phyloP scores from a whole-genome alignment of 2,797 vertebrate genomes.

The Fistularia commersonii region DNA sequence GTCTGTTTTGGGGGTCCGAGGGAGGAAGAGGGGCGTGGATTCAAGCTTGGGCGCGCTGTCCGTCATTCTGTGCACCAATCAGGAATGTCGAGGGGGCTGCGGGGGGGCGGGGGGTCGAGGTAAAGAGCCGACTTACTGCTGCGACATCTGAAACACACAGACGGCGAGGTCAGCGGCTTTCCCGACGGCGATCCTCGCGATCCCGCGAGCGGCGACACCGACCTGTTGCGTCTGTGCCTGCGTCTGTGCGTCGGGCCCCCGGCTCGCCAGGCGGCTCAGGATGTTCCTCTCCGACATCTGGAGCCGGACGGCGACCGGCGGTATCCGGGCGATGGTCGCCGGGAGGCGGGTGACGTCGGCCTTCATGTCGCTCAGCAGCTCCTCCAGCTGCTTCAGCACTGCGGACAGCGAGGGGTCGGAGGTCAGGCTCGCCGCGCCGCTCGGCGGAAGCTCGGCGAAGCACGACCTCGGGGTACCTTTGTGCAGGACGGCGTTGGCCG shows the following conservation, averaged over 20 bases:
- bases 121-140: conserved; percentile 71
- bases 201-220: background rate
- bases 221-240: conserved; percentile 47
- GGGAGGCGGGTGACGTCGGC: conserved; percentile 95
- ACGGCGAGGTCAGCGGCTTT: background rate
- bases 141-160: conserved; percentile 61
- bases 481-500: conserved; percentile 96
- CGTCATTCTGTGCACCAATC: conserved; percentile 73
- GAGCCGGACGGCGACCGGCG: conserved; percentile 91
- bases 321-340: conserved; percentile 95
- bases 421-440: background rate
- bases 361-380: conserved; percentile 98
- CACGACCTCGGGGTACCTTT: conserved; percentile 79
- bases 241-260: conserved; percentile 87
- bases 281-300: conserved; percentile 99
- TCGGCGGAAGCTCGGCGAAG: background rate
- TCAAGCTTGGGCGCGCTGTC: conserved; percentile 66
- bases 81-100: conserved; percentile 80
- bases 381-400: conserved; percentile 98
- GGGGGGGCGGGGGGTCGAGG: conserved; percentile 55
- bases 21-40: conserved; percentile 55
- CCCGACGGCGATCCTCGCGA: background rate
- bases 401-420: background rate
- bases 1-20: conserved; percentile 41
- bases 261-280: conserved; percentile 91